These are phyloP conservation scores for Varanus komodoensis DNA, from an alignment of 2,113 vertebrate species.

Conservation along the genomic window DNA sequence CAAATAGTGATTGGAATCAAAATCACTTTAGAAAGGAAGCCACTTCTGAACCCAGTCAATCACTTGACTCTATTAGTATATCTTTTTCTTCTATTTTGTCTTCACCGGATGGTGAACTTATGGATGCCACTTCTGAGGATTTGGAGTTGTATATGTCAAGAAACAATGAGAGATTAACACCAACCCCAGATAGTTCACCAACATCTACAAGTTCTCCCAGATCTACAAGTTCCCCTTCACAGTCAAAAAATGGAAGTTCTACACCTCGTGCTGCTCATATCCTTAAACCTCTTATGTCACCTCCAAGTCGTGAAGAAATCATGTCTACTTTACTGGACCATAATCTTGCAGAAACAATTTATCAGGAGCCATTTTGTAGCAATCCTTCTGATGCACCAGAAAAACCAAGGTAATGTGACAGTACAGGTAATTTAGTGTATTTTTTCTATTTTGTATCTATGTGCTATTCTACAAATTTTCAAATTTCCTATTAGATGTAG, in stretches of 20 bases:
- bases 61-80: constrained; percentile 82
- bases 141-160: constrained; percentile 83
- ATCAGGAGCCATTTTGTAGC: constrained; percentile 97
- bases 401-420: constrained; percentile 88
- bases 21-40: constrained; percentile 82
- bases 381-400: constrained; percentile 93
- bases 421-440: background rate
- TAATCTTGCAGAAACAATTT: constrained; percentile 92
- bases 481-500: background rate
- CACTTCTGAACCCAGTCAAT: constrained; percentile 79
- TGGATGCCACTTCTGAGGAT: constrained; percentile 84
- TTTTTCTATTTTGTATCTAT: constrained; percentile 3
- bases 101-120: constrained; percentile 87
- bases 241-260: constrained; percentile 86
- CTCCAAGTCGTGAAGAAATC: constrained; percentile 96
- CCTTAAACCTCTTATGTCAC: constrained; percentile 97
- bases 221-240: constrained; percentile 92
- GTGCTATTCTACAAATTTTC: background rate
- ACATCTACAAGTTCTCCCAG: constrained; percentile 90
- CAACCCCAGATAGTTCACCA: constrained; percentile 94
- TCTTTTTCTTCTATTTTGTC: constrained; percentile 87
- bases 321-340: constrained; percentile 90
- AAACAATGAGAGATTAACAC: constrained; percentile 85
- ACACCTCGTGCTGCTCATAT: constrained; percentile 86
- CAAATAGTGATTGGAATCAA: constrained; percentile 86